These are phyloP conservation scores for Stratiomys singularior DNA, from an alignment of 2,888 invertebrate species.

Conservation along the genomic window DNA sequence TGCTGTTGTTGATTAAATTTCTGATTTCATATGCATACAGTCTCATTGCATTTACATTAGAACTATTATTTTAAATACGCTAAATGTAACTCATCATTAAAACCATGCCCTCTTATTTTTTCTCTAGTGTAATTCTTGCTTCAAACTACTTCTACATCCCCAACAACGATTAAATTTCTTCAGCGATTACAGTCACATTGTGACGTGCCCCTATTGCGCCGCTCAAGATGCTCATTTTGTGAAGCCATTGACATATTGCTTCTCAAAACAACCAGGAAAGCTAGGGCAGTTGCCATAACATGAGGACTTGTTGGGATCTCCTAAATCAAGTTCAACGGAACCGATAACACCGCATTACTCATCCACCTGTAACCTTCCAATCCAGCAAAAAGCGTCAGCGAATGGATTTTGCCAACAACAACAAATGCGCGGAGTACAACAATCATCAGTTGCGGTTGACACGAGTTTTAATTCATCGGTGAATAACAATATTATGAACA, in stretches of 20 bases:
- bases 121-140: conserved; percentile 90
- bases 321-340: conserved; percentile 65
- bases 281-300: conserved; percentile 89
- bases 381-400: conserved; percentile 55
- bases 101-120: too few species aligned
- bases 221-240: conserved; percentile 94
- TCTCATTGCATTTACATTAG: too few species aligned
- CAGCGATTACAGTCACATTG: conserved; percentile 93
- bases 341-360: conserved; percentile 57
- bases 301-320: conserved; percentile 76
- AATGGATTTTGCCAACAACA: conserved; percentile 17
- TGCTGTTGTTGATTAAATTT: too few species aligned
- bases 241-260: conserved; percentile 87
- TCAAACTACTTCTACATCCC: conserved; percentile 86
- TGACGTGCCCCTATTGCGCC: conserved; percentile 92
- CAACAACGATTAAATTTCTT: conserved; percentile 89
- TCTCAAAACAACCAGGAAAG: conserved; percentile 77
- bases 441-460: not conserved
- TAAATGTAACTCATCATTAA: too few species aligned
- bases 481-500: conserved; percentile 56
- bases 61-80: too few species aligned
- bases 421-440: conserved; percentile 47
- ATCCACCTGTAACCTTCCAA: conserved; percentile 49
- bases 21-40: too few species aligned
- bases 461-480: conserved; percentile 42